Percentiles rank a stretch among this genome's conserved stretches.
phyloP scores from a whole-genome alignment of 2,888 invertebrate genomes.

The Drosophila austrosaltans region DNA sequence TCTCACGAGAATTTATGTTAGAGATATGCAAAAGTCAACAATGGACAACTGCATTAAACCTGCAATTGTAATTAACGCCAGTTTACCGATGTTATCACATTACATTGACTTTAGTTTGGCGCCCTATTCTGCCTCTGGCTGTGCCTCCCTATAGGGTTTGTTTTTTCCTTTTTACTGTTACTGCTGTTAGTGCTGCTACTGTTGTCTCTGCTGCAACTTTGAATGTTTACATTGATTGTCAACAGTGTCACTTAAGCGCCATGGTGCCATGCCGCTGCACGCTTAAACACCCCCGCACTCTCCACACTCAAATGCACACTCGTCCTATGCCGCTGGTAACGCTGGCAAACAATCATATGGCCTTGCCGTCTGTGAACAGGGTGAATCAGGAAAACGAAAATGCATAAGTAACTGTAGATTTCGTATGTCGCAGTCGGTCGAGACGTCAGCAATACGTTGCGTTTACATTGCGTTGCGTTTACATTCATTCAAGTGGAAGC shows the following conservation, averaged over 20 bases:
- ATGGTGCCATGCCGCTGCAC: slow-evolving; percentile 49
- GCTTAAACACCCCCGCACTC: slow-evolving; percentile 23
- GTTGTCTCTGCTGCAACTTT: slow-evolving; percentile 47
- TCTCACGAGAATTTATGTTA: slow-evolving; percentile 53
- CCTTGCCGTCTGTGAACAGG: slow-evolving; percentile 51
- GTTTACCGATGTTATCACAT: slow-evolving; percentile 70
- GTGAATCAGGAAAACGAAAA: slow-evolving; percentile 33
- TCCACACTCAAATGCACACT: too few species aligned
- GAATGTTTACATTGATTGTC: slow-evolving; percentile 72
- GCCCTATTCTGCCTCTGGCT: slow-evolving; percentile 20
- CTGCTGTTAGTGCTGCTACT: slow-evolving; percentile 32
- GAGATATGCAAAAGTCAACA: slow-evolving; percentile 65
- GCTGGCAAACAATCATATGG: slow-evolving; percentile 50
- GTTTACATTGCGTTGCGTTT: slow-evolving; percentile 11
- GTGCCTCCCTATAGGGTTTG: slow-evolving; percentile 17
- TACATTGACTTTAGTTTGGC: slow-evolving; percentile 61
- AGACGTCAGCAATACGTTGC: slow-evolving; percentile 22
- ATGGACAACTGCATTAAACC: slow-evolving; percentile 58
- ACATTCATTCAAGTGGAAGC: slow-evolving; percentile 76
- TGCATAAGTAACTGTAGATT: slow-evolving; percentile 37
- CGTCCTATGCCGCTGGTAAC: slow-evolving; percentile 27
- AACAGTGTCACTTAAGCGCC: slow-evolving; percentile 73
- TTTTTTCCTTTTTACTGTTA: slow-evolving; percentile 23
- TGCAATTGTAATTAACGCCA: slow-evolving; percentile 75
- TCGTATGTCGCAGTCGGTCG: slow-evolving; percentile 18